These are phyloP conservation scores for Chirona hameri DNA, from an alignment of 2,888 invertebrate species.

Conservation along the genomic window DNA sequence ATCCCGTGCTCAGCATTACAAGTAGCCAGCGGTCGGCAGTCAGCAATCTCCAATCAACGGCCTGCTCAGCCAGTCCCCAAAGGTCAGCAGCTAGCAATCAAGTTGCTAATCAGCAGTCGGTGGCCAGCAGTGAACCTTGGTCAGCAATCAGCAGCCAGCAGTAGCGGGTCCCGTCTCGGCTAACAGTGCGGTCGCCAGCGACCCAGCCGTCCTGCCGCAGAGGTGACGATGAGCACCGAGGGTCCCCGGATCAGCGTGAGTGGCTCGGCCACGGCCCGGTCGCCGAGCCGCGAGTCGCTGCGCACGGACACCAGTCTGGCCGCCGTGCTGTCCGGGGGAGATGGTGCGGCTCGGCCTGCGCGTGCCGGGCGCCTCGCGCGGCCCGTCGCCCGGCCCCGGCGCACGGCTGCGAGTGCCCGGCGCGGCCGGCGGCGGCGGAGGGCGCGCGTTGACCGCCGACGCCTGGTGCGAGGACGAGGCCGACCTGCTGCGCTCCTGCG, in stretches of 20 bases:
- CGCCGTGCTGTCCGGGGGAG: not conserved
- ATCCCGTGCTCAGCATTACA: too few species aligned
- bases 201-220: not conserved
- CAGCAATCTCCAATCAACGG: too few species aligned
- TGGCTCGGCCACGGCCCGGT: conserved; percentile 49
- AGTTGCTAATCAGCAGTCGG: too few species aligned
- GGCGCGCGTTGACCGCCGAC: not conserved
- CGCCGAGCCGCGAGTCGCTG: conserved; percentile 78
- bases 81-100: too few species aligned
- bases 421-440: not conserved
- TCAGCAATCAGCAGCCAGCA: not conserved
- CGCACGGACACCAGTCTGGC: conserved; percentile 70
- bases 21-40: too few species aligned
- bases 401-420: conserved; percentile 24
- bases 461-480: conserved; percentile 67
- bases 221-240: not conserved
- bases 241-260: conserved; percentile 4
- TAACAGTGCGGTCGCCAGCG: not conserved
- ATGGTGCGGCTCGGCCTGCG: not conserved
- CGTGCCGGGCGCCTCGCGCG: not conserved
- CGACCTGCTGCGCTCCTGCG: conserved; percentile 73
- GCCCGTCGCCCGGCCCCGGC: not conserved
- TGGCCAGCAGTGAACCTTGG: too few species aligned
- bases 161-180: not conserved
- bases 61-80: too few species aligned